Base-by-base conservation (phyloP, 2,797 vertebrate species). In the Taeniopygia guttata region DNA sequence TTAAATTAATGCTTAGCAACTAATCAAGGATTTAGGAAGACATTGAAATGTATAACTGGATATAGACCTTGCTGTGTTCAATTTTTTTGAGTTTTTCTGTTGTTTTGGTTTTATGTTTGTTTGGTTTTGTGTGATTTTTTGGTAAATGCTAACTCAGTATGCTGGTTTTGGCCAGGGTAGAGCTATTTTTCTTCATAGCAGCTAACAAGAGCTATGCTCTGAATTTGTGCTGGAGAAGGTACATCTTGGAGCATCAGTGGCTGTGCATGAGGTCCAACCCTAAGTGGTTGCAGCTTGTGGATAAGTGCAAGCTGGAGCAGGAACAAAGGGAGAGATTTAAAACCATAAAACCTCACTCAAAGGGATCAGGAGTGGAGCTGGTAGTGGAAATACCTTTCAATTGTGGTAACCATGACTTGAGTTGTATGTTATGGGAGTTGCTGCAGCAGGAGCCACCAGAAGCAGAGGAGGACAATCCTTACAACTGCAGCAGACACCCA, bases 11-110 rank as follows among this genome's bases (percentile, higher is more conserved):
- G 16, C 16, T 88, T 16, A 59, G 48, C 40, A 76, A n/a, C 17
- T 84, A 88, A 76, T 70, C 10, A 67, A 85, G 40, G 25, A 27
- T 77, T 93, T 74, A 94, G 58, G 90, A 89, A 85, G 49, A 27
- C 52, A 63, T 55, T 23, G 2, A 32, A 75, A 15, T 75, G 12
- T 69, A 25, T 75, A 87, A 63, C 20, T 93, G 58, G 48, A 75
- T 55, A 29, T 66, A 27, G 51, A n/a, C 40, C 55, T 58, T 70
- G 17, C 34, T 26, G 9, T 48, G 16, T 63, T 78, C 16, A 48
- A 2, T 25, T 8, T 9, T 52, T 22, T 13, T 8, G 9, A 34
- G 27, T 18, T 46, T 69, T 64, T 66, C 12, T 49, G 11, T 20
- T 54, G 42, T 30, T 74, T 58, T 63, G 25, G 5, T 40, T 64